Evolutionary conservation across 2,797 vertebrate genomes (phyloP), one percentile per base, ranked within the genome.

Genomic region (Mormyrops boulengeri): DNA sequence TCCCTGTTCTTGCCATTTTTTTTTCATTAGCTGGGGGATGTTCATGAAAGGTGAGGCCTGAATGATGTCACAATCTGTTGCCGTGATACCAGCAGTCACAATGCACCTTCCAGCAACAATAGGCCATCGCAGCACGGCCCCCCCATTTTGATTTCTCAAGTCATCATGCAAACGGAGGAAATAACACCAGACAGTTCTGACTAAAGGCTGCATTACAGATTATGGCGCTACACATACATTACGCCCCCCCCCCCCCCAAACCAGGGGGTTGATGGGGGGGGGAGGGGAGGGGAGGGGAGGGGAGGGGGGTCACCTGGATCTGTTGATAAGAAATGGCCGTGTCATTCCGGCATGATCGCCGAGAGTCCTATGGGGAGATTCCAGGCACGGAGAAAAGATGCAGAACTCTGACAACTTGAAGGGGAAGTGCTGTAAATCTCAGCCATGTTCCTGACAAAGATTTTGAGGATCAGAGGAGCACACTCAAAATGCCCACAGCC

Each of bases 361-460:
- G 94, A 95, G 94, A 94, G 94, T 90, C 94, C 94, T 94, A 95
- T 95, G 26, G 94, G 91, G 88, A 92, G 94, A 94, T 92, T 93
- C 93, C 89, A 95, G 94, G 93, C 93, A 94, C 92, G 92, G 93
- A 92, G 92, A 92, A 93, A 95, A 92, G 91, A 90, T 90, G 88
- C 38, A 92, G 89, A 93, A 93, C 93, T 95, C 91, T 93, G 92
- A 90, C 92, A 93, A 92, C 90, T 90, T 87, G 90, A 93, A 93
- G 92, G 94, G 88, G 88, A 89, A 90, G 93, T 69, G 88, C 91
- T 93, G 93, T 91, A 93, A 91, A 92, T 90, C 92, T 93, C 49
- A 90, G 92, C 92, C 91, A 92, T 88, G 91, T 95, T 94, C 93
- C 38, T 66, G 73, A 11, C 30, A 60, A 62, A 53, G 55, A 6